Base-by-base conservation (phyloP, 2,888 invertebrate species). In the Camptogramma bilineatum region DNA sequence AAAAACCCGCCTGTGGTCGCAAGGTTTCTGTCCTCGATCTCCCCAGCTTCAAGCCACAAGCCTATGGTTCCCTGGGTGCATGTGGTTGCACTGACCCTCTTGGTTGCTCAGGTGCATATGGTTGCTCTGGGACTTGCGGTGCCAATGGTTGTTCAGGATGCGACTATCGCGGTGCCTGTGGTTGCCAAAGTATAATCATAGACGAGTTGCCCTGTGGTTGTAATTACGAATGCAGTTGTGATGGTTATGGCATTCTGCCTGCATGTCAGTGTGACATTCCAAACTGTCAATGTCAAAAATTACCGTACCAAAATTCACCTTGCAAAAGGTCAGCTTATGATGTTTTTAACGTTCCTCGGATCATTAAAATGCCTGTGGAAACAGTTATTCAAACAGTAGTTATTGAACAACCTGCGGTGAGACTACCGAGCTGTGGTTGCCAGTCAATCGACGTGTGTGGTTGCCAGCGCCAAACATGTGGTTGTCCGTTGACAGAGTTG, bases 121-220 rank as follows among this genome's bases (percentile, higher is more conserved):
- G 17, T 42, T 53, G 54, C 53, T n/a, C 53, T 10, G 48, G 47
- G 4, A 1, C 17, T 5, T 59, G 50, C 13, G 60, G 54, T 55
- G 47, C 44, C 28, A 24, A 1, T 39, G 34, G 34, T 39, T 39
- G 34, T 13, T 13, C 34, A 1, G 34, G 34, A 39, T 39, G 13
- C 10, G 34, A 39, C 13, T 39, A 39, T 13, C 34, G 34, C 10
- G 48, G 56, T 8, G 1, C 51, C 7, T 66, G 67, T 51, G 52
- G 55, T 24, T 64, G 61, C 44, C 55, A 57, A 48, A 66, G 62
- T 28, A 57, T 68, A 19, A 59, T 56, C 44, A 8, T 70, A 9
- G 68, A 72, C 7, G 68, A 72, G 39, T 4, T 53, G 0, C 56
- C 59, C 0, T 67, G 70, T 18, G 66, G 70, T 18, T 70, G 64